Conservation (phyloP, 2,888 invertebrate genomes). For the Drosophila tripunctata region DNA sequence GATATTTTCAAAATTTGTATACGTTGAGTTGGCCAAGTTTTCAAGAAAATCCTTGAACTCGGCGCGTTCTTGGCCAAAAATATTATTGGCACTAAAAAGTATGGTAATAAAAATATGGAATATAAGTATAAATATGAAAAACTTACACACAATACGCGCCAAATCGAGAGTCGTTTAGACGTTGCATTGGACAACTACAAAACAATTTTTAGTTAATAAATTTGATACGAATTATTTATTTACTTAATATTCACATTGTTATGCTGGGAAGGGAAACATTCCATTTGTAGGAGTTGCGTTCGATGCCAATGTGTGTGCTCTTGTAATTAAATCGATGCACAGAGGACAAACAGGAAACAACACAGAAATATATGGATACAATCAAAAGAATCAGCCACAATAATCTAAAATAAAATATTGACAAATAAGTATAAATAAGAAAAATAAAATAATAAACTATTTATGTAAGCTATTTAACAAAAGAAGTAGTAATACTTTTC, state of each 20-base stretch:
- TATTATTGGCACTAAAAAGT: slow-evolving; percentile 24
- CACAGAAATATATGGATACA: slow-evolving; percentile 71
- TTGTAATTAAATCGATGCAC: slow-evolving; percentile 80
- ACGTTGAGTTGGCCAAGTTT: slow-evolving; percentile 83
- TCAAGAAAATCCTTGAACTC: slow-evolving; percentile 77
- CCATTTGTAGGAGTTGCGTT: slow-evolving; percentile 83
- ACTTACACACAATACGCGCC: slow-evolving; percentile 72
- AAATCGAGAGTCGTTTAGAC: slow-evolving; percentile 70
- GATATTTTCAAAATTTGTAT: slow-evolving; percentile 81
- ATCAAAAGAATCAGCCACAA: slow-evolving; percentile 77
- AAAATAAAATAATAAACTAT: neutral
- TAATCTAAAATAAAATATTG: slow-evolving; percentile 49
- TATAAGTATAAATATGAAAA: neutral
- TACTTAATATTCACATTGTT: slow-evolving; percentile 69
- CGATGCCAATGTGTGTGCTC: slow-evolving; percentile 82
- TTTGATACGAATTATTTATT: neutral
- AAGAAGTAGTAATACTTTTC: neutral
- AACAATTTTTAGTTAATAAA: neutral
- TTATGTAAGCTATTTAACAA: neutral
- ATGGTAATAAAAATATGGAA: neutral
- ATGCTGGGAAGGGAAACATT: slow-evolving; percentile 81
- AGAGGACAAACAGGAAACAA: slow-evolving; percentile 78
- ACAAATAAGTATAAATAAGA: neutral
- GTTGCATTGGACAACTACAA: slow-evolving; percentile 77
- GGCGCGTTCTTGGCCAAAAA: slow-evolving; percentile 34